Evolutionary conservation across 2,888 invertebrate species (phyloP).

Genomic region (Lycia hirtaria): DNA sequence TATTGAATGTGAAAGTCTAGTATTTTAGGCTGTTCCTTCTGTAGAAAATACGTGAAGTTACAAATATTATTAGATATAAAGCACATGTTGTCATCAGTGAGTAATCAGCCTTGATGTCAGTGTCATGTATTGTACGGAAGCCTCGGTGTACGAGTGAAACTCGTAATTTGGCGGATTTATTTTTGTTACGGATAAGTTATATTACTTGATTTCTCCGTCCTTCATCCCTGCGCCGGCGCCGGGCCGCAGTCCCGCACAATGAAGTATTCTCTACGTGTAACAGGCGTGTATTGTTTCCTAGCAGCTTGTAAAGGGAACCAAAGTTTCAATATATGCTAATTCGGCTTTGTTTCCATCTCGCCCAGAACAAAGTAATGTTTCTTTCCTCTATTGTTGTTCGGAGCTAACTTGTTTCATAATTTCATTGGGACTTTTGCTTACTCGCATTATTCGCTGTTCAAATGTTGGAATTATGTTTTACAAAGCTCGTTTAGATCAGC

Average conservation of each 20-base stretch:
- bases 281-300: not conserved
- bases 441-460: not conserved
- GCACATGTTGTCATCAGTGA: no score
- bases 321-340: slow-evolving; percentile 13
- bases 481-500: not conserved
- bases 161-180: no score
- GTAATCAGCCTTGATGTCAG: no score
- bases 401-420: slow-evolving; percentile 2
- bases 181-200: no score
- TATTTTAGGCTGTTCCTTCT: no score
- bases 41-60: no score
- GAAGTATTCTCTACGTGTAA: not conserved
- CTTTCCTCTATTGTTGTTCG: slow-evolving; percentile 3
- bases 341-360: not conserved
- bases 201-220: not conserved
- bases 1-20: no score
- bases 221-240: not conserved
- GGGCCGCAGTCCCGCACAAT: not conserved
- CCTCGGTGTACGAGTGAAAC: no score
- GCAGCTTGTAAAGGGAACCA: slow-evolving; percentile 4
- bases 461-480: not conserved
- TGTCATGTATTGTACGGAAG: no score
- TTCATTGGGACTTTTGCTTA: not conserved
- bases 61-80: no score
- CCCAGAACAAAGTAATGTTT: slow-evolving; percentile 1